phyloP scores from a whole-genome alignment of 2,888 invertebrate species.

The Anagyrus pseudococci region DNA sequence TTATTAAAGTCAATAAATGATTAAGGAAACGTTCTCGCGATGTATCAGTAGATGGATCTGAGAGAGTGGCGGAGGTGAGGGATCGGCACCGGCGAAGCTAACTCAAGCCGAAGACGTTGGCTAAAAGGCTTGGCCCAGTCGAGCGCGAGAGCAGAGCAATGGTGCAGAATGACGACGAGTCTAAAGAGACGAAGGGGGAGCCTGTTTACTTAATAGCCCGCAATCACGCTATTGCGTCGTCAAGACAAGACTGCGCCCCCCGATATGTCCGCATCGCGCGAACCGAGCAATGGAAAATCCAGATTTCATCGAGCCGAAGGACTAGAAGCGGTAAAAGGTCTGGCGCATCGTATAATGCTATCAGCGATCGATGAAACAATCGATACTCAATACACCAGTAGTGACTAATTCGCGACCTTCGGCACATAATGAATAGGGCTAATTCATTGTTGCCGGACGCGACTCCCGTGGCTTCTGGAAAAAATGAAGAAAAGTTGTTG shows the following conservation, averaged over 20 bases:
- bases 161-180: constrained; percentile 56
- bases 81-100: constrained; percentile 1
- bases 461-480: too few relatives aligned
- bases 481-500: neutral
- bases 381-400: too few relatives aligned
- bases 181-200: too few relatives aligned
- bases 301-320: too few relatives aligned
- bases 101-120: constrained; percentile 11
- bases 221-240: constrained; percentile 62
- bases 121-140: constrained; percentile 31
- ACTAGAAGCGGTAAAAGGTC: too few relatives aligned
- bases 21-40: neutral
- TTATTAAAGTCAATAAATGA: too few relatives aligned
- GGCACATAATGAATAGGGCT: neutral
- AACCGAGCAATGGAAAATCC: constrained; percentile 43
- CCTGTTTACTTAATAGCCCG: constrained; percentile 60
- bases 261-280: constrained; percentile 38
- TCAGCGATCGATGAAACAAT: too few relatives aligned
- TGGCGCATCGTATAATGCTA: too few relatives aligned
- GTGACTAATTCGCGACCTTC: too few relatives aligned
- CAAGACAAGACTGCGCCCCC: constrained; percentile 50
- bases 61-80: neutral
- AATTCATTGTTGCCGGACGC: neutral
- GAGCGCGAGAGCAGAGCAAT: constrained; percentile 32
- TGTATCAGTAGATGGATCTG: neutral